These are phyloP conservation scores for Nebria brevicollis DNA, from an alignment of 2,888 invertebrate species.

Conservation along the genomic window DNA sequence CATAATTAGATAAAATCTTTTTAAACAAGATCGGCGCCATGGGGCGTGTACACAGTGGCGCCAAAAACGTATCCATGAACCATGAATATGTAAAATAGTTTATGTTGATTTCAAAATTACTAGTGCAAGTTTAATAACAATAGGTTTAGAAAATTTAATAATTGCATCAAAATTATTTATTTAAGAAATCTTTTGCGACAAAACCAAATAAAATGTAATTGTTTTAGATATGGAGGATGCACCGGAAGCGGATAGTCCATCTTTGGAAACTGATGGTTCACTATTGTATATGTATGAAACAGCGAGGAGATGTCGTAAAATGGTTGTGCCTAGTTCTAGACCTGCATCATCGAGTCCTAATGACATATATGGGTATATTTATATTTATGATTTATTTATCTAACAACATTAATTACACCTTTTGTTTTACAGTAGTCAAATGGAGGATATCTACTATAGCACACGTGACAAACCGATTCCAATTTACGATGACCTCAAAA, in stretches of 20 bases:
- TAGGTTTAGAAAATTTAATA: constrained; percentile 35
- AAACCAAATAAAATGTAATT: constrained; percentile 4
- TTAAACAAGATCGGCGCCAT: neutral
- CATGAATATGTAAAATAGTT: too few relatives aligned
- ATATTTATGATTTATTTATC: constrained; percentile 15
- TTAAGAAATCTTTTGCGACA: neutral
- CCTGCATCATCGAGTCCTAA: constrained; percentile 18
- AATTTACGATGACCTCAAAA: constrained; percentile 63
- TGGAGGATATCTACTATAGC: constrained; percentile 48
- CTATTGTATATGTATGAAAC: constrained; percentile 57
- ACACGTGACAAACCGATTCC: constrained; percentile 54
- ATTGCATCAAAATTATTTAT: constrained; percentile 11
- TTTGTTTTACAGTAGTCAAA: constrained; percentile 20
- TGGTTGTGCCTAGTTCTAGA: constrained; percentile 54
- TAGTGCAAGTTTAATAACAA: neutral
- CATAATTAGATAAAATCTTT: constrained; percentile 11
- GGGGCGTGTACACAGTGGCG: too few relatives aligned
- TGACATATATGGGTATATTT: constrained; percentile 30
- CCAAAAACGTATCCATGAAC: too few relatives aligned
- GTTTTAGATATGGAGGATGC: constrained; percentile 42
- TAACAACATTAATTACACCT: neutral
- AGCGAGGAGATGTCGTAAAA: constrained; percentile 55
- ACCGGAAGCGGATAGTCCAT: constrained; percentile 26
- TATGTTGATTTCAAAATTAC: too few relatives aligned
- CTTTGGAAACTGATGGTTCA: constrained; percentile 51